phyloP scores from a whole-genome alignment of 2,797 vertebrate genomes.

The Lateolabrax maculatus region DNA sequence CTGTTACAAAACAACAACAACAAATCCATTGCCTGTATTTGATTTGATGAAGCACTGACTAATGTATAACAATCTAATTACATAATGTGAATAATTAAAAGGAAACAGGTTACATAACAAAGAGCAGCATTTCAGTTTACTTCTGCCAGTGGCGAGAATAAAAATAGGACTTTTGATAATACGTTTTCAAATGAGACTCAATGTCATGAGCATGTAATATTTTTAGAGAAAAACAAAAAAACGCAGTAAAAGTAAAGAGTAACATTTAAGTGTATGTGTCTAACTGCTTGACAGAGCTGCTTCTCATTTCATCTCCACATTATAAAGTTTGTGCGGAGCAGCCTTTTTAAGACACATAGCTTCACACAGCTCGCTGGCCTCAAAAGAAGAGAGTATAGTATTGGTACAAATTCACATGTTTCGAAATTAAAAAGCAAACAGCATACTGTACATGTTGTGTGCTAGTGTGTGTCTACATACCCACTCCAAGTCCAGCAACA shows the following conservation, averaged over 20 bases:
- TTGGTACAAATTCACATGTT: background rate
- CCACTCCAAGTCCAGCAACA: constrained; percentile 92
- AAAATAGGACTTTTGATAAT: constrained; percentile 63
- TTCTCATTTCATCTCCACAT: constrained; percentile 5
- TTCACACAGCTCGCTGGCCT: no score
- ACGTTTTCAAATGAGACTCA: constrained; percentile 44
- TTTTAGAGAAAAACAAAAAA: constrained; percentile 41
- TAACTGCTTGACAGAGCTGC: constrained; percentile 5
- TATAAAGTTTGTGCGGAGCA: background rate
- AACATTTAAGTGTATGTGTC: background rate
- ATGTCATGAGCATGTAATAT: constrained; percentile 36
- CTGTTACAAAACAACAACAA: constrained; percentile 29
- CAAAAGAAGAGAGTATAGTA: no score
- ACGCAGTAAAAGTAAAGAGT: constrained; percentile 1
- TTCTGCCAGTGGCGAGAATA: constrained; percentile 35
- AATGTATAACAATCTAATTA: constrained; percentile 56
- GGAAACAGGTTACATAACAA: constrained; percentile 55
- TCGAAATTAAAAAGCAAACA: background rate
- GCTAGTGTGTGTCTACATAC: constrained; percentile 79
- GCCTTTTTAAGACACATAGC: constrained; percentile 4
- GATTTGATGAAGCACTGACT: constrained; percentile 36
- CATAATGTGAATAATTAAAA: constrained; percentile 61
- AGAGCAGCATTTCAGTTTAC: constrained; percentile 25
- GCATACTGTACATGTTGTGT: background rate
- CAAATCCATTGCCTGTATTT: constrained; percentile 16